Conservation (phyloP, 37 sponge, comb jelly and placozoan species). For the Agelas oroides region DNA sequence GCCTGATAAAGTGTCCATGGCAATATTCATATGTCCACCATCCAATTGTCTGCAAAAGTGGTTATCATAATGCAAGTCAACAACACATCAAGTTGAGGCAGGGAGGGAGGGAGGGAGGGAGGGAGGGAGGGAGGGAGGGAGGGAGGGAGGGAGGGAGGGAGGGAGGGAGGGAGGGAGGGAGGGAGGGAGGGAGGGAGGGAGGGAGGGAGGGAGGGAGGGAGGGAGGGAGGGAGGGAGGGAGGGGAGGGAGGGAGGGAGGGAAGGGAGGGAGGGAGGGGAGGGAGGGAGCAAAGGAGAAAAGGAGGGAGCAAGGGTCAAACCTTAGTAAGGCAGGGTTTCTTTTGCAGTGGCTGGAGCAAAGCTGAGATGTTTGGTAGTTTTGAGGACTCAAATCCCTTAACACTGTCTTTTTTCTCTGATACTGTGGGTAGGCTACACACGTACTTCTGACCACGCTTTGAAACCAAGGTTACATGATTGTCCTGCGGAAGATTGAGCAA, state of each 20-base stretch:
- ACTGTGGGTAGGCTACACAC: conserved; percentile 27
- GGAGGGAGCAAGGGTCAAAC: background rate
- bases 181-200: background rate
- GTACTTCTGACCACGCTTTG: conserved; percentile 51
- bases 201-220: background rate
- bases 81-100: background rate
- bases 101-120: too few species aligned
- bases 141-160: background rate
- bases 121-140: background rate
- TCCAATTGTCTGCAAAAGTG: conserved; percentile 41
- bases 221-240: background rate
- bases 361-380: conserved; percentile 16
- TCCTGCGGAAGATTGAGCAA: background rate
- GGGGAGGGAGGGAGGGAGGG: too few species aligned
- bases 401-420: background rate
- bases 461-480: conserved; percentile 7
- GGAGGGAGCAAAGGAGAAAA: background rate
- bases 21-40: conserved; percentile 84
- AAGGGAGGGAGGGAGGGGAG: background rate
- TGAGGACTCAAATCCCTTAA: background rate
- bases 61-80: too few species aligned
- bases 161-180: too few species aligned
- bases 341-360: conserved; percentile 12
- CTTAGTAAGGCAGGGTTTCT: conserved; percentile 16
- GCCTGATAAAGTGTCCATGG: conserved; percentile 55